phyloP scores from a whole-genome alignment of 2,888 invertebrate species.

The Carterocephalus palaemon region DNA sequence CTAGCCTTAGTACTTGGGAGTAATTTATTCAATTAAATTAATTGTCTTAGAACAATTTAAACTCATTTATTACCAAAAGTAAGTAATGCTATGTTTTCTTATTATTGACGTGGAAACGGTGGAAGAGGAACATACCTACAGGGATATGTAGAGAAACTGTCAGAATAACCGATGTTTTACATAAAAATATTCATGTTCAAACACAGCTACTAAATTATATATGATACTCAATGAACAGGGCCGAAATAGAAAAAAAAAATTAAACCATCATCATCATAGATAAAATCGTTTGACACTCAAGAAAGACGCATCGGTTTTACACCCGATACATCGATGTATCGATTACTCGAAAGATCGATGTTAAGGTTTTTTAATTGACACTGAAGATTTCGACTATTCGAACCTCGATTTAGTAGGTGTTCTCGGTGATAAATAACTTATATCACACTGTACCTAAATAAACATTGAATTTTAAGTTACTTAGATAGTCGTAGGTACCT shows the following conservation, averaged over 20 bases:
- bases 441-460: slow-evolving; percentile 3
- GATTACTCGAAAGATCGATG: slow-evolving; percentile 55
- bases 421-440: slow-evolving; percentile 11
- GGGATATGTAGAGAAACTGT: no score
- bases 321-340: slow-evolving; percentile 49
- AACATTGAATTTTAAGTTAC: no score
- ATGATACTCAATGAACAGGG: slow-evolving; percentile 37
- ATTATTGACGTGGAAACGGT: no score
- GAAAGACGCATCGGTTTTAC: slow-evolving; percentile 55
- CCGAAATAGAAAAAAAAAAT: slow-evolving; percentile 46
- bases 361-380: slow-evolving; percentile 56
- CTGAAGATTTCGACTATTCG: slow-evolving; percentile 38
- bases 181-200: neutral
- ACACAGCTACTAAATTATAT: slow-evolving; percentile 10
- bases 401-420: slow-evolving; percentile 11
- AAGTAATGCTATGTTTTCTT: no score
- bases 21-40: no score
- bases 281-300: slow-evolving; percentile 60
- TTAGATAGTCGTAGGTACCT: no score
- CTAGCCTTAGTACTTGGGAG: no score
- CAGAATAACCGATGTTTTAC: neutral
- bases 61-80: no score
- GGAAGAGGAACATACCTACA: no score
- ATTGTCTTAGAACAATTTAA: no score
- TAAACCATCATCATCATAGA: slow-evolving; percentile 37